A percentile compares a stretch with the other conserved stretches of the same genome.
Evolutionary conservation across 1,140 invertebrate species (phyloP).

Genomic region (Tachypleus tridentatus): DNA sequence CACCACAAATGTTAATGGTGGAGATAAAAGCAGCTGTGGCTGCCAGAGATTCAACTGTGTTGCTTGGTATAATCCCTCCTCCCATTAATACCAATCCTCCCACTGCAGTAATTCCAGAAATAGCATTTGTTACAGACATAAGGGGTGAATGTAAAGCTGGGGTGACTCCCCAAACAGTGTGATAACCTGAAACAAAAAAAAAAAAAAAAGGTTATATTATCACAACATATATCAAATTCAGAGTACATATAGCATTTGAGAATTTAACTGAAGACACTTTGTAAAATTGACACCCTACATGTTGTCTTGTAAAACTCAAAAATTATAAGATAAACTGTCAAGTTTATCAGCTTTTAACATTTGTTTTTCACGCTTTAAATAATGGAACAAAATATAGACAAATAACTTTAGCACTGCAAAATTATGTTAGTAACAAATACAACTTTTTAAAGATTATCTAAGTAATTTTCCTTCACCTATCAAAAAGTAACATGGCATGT

Average conservation of each 20-base stretch:
- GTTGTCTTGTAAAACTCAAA: too few species aligned
- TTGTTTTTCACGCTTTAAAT: too few species aligned
- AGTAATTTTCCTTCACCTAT: too few species aligned
- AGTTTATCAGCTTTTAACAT: too few species aligned
- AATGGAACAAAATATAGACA: too few species aligned
- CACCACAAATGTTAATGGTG: slow-evolving; percentile 81
- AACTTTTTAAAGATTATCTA: too few species aligned
- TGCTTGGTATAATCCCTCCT: slow-evolving; percentile 59
- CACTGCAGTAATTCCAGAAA: slow-evolving; percentile 81
- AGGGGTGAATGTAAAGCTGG: slow-evolving; percentile 80
- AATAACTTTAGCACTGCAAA: too few species aligned
- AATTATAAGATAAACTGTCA: too few species aligned
- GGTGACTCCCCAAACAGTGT: slow-evolving; percentile 85
- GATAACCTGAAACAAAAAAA: slow-evolving; percentile 44
- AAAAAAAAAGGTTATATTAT: slow-evolving; percentile 6
- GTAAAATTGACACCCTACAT: too few species aligned
- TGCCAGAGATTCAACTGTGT: slow-evolving; percentile 54
- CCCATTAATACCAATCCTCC: slow-evolving; percentile 70
- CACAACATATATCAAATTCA: not conserved
- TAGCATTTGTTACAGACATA: slow-evolving; percentile 88
- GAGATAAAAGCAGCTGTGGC: slow-evolving; percentile 73
- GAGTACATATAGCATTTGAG: not conserved
- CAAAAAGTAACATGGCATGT: too few species aligned
- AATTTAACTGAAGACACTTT: not conserved
- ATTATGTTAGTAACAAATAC: too few species aligned